phyloP scores from a whole-genome alignment of 2,113 vertebrate genomes.

The Dipodomys merriami region DNA sequence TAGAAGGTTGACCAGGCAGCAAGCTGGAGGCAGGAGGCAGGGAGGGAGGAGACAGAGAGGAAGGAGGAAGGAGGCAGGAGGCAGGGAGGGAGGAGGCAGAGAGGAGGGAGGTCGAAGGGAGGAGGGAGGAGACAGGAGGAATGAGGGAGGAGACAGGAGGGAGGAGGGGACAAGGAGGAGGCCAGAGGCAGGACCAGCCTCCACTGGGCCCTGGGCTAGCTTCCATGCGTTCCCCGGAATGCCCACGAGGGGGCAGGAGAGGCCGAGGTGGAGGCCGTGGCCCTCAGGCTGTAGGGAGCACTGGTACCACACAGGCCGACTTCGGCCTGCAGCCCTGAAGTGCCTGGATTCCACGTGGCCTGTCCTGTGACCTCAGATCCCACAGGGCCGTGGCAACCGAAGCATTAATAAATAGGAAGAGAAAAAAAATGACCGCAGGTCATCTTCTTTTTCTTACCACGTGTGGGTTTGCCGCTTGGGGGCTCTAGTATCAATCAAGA shows the following conservation, averaged over 20 bases:
- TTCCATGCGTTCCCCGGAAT: accelerated
- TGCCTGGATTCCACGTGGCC: slow-evolving; percentile 1
- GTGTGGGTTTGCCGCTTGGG: neutral
- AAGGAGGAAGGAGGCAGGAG: neutral
- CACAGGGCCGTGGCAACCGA: slow-evolving; percentile 9
- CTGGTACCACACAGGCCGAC: no score
- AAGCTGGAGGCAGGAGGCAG: no score
- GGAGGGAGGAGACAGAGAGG: neutral
- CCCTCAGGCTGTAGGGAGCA: no score
- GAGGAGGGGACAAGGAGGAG: no score
- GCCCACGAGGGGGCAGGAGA: slow-evolving; percentile 73
- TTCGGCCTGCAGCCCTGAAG: no score
- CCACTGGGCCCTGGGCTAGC: accelerated
- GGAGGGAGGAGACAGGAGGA: no score
- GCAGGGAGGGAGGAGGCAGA: neutral
- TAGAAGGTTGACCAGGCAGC: no score
- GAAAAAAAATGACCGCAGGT: neutral
- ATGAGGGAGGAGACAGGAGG: no score
- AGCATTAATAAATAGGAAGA: slow-evolving; percentile 33
- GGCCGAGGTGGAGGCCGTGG: neutral
- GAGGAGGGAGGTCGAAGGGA: neutral
- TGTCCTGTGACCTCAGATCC: slow-evolving; percentile 38
- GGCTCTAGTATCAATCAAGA: neutral
- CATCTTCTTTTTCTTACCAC: neutral
- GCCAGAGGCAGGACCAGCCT: no score